Evolutionary conservation across 1,140 invertebrate genomes (phyloP), one percentile per base, ranked within the genome.

Genomic region (Sminthurides bifidus): DNA sequence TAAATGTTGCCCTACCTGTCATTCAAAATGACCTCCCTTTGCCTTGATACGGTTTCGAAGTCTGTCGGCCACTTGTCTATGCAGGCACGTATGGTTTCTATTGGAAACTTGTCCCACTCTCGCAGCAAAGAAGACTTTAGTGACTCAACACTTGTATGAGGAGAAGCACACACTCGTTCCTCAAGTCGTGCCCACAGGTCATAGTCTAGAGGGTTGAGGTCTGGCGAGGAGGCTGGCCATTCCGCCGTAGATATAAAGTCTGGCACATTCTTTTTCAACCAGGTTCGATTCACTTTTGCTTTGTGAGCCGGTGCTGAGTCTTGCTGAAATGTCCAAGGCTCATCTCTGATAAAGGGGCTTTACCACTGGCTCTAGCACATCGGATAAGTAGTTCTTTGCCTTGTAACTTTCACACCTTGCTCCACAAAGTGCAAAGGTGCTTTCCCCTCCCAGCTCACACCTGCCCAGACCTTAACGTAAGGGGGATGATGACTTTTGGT

Each of bases 401-500:
- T 35, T n/a, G n/a, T 15, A 1, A 57, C 45, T 41, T 61, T 54
- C 4, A 58, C 56, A 17, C 56, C 55, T 44, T 45, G 35, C 2
- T 15, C 21, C 27, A 57, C 49, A 23, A 57, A 57, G 19, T 35
- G 29, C 26, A 57, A 17, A 10, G 43, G 5, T 0, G 55, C 29
- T n/a, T 31, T 52, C 26, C 55, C 55, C 35, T 30, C 15, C 29
- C 37, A 52, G 29, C 41, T 46, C n/a, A 60, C 50, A n/a, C 41
- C 59, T 23, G 35, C 15, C 31, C 51, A 60, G 8, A 57, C 59
- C 54, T 52, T 57, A 1, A 60, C 33, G 10, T 38, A 52, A 8
- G 17, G 37, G 21, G 59, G 41, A 43, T 56, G 49, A 45, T 60
- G 53, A 40, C 38, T 24, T 30, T 40, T 51, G 14, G 23, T 44